Evolutionary conservation across 1,140 invertebrate genomes (phyloP).

Genomic region (Ostrea edulis): DNA sequence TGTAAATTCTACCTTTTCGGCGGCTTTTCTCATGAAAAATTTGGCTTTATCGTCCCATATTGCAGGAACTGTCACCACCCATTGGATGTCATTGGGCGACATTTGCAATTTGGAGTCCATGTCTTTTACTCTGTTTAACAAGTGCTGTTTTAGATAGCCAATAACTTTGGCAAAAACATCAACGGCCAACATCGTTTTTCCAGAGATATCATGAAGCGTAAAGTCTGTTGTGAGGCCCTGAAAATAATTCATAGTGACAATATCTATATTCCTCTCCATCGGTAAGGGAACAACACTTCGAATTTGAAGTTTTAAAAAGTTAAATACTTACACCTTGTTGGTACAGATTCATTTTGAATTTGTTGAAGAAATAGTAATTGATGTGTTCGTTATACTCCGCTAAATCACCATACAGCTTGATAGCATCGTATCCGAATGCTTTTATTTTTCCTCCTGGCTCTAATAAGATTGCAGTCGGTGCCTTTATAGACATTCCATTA

Average conservation of each 20-base stretch:
- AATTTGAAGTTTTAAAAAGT: no score
- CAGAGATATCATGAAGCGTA: conserved; percentile 49
- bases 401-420: conserved; percentile 56
- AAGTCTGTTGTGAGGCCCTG: conserved; percentile 46
- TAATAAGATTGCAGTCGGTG: conserved; percentile 53
- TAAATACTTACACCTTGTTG: conserved; percentile 48
- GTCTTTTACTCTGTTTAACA: conserved; percentile 39
- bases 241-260: neutral
- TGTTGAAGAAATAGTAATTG: conserved; percentile 55
- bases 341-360: conserved; percentile 65
- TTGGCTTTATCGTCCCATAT: conserved; percentile 61
- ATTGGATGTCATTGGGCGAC: conserved; percentile 50
- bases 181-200: conserved; percentile 51
- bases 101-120: conserved; percentile 29
- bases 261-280: no score
- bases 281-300: no score
- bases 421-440: conserved; percentile 60
- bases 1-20: conserved; percentile 40
- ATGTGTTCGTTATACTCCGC: conserved; percentile 44
- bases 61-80: conserved; percentile 59
- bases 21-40: conserved; percentile 61
- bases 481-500: conserved; percentile 47
- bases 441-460: conserved; percentile 32
- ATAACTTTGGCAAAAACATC: conserved; percentile 54
- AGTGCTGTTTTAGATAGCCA: conserved; percentile 51